Evolutionary conservation across 2,113 vertebrate genomes (phyloP).

Genomic region (Microcebus tavaratra): DNA sequence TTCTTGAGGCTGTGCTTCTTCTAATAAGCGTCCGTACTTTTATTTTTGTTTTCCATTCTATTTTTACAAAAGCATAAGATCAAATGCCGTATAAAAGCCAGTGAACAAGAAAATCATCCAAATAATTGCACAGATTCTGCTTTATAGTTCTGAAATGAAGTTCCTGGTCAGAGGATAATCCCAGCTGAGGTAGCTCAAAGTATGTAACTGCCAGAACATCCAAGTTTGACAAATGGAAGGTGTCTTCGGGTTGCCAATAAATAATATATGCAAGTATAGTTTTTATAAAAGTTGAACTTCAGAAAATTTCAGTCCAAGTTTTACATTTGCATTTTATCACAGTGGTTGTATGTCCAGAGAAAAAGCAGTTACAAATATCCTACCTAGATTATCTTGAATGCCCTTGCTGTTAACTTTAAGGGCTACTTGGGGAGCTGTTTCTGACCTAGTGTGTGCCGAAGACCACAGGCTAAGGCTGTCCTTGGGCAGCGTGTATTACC

Average conservation of each 20-base stretch:
- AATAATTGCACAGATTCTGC: not conserved
- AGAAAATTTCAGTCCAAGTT: not conserved
- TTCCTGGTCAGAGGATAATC: not conserved
- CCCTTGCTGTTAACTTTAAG: not conserved
- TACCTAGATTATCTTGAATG: not conserved
- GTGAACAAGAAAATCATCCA: not conserved
- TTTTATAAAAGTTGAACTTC: not conserved
- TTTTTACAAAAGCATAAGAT: not conserved
- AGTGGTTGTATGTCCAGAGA: not conserved
- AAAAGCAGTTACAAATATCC: not conserved
- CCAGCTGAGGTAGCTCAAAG: not conserved
- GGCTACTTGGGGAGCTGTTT: fast-evolving
- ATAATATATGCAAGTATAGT: not conserved
- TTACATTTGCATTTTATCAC: not conserved
- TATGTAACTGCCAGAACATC: not conserved
- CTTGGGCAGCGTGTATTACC: no score
- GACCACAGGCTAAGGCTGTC: not conserved
- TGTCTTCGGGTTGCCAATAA: not conserved
- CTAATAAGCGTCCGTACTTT: not conserved
- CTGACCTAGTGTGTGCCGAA: not conserved
- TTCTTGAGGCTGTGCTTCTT: not conserved
- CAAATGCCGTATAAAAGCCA: not conserved
- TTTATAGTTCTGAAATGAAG: not conserved
- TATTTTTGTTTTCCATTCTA: not conserved
- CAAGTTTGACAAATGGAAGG: not conserved